Conservation (phyloP, 2,888 invertebrate genomes). For the Xanthostigma xanthostigma region DNA sequence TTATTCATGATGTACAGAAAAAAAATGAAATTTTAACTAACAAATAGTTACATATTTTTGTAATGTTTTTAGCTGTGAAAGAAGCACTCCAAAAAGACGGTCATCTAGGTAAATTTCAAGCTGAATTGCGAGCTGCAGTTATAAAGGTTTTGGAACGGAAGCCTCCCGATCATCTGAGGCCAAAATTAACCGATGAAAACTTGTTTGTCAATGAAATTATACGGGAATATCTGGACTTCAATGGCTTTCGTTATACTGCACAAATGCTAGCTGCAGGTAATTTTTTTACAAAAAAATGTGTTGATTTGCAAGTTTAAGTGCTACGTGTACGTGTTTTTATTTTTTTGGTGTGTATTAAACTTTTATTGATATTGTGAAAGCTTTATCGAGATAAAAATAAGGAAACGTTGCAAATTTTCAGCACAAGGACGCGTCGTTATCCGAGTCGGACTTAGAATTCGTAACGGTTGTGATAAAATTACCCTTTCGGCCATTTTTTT, state of each 20-base stretch:
- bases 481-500: too few species aligned
- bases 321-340: too few species aligned
- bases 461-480: too few species aligned
- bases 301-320: neutral
- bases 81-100: constrained; percentile 26
- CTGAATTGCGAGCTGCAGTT: constrained; percentile 27
- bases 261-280: constrained; percentile 26
- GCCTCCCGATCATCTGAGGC: constrained; percentile 15
- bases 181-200: constrained; percentile 26
- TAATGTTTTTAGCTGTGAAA: constrained; percentile 23
- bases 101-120: constrained; percentile 25
- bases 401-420: too few species aligned
- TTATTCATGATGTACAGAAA: neutral
- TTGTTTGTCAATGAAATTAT: constrained; percentile 48
- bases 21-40: neutral
- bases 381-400: too few species aligned
- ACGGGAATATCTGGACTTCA: constrained; percentile 53
- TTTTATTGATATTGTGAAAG: too few species aligned
- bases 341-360: too few species aligned
- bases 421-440: too few species aligned
- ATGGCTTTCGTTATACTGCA: constrained; percentile 48
- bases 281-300: neutral
- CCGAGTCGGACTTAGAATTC: too few species aligned
- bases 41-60: neutral
- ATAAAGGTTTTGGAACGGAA: constrained; percentile 25